Percentiles rank a stretch among this genome's conserved stretches.
Evolutionary conservation across 2,888 invertebrate species (phyloP).

Genomic region (Epinotia ramella): DNA sequence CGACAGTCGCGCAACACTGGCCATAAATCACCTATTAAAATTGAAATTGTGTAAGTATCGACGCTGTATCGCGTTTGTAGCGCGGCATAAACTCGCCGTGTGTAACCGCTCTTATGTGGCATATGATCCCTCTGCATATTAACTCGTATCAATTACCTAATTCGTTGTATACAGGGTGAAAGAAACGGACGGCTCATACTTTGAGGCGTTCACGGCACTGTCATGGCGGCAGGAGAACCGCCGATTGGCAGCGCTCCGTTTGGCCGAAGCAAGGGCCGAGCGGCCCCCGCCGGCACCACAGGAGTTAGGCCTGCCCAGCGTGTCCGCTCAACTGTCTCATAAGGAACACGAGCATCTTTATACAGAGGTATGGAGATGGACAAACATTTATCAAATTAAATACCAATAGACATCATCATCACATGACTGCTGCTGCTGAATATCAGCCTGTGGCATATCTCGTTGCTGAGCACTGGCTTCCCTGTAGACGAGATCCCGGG

Average conservation of each 20-base stretch:
- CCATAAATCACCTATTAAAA: too few species aligned
- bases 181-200: constrained; percentile 97
- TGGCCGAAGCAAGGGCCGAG: constrained; percentile 90
- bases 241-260: constrained; percentile 90
- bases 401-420: constrained; percentile 1
- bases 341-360: constrained; percentile 82
- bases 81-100: too few species aligned
- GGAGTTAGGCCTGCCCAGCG: constrained; percentile 89
- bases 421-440: too few species aligned
- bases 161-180: constrained; percentile 88
- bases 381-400: neutral
- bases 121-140: neutral
- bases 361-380: constrained; percentile 69
- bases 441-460: neutral
- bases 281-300: constrained; percentile 86
- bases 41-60: too few species aligned
- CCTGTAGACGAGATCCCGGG: too few species aligned
- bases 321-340: constrained; percentile 90
- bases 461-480: too few species aligned
- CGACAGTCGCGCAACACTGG: too few species aligned
- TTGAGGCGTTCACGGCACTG: constrained; percentile 96
- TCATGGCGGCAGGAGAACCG: constrained; percentile 97
- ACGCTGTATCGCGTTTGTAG: too few species aligned
- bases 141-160: neutral
- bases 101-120: neutral